Evolutionary conservation across 1,140 invertebrate genomes (phyloP).

Genomic region (Nasonia vitripennis): DNA sequence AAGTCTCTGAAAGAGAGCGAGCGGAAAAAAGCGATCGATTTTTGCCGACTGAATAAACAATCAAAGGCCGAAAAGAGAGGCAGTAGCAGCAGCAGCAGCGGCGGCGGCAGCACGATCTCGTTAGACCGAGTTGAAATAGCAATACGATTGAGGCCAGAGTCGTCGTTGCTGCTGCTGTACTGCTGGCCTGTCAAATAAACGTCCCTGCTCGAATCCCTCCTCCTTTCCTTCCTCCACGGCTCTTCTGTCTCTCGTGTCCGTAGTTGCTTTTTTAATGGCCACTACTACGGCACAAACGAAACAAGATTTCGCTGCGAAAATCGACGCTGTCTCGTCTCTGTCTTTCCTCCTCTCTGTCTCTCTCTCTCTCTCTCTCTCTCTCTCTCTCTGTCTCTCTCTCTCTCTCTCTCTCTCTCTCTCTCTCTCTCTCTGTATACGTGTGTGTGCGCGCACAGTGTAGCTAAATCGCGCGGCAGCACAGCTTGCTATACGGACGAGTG

Average conservation of each 20-base stretch:
- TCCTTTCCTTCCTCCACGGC: background rate
- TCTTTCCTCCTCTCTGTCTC: background rate
- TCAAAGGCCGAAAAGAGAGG: background rate
- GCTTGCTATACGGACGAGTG: background rate
- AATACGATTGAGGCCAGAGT: conserved; percentile 3
- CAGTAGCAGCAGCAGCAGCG: background rate
- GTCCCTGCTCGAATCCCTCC: background rate
- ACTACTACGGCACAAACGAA: background rate
- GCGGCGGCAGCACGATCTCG: background rate
- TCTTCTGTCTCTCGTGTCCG: background rate
- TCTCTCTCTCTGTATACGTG: background rate
- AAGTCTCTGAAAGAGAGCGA: background rate
- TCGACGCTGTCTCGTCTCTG: background rate
- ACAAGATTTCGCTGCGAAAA: background rate
- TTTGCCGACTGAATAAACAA: conserved; percentile 4
- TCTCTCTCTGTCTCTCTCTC: background rate
- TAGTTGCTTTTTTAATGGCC: background rate
- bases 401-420: background rate
- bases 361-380: background rate
- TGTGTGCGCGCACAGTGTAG: background rate
- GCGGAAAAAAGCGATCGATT: background rate
- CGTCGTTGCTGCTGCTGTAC: too few relatives aligned
- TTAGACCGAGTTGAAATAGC: conserved; percentile 3
- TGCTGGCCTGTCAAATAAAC: background rate
- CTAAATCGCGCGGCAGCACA: background rate